Base-by-base conservation (phyloP, 35 echinoderm and acorn worm species). In the Ophiothrix spiculata region DNA sequence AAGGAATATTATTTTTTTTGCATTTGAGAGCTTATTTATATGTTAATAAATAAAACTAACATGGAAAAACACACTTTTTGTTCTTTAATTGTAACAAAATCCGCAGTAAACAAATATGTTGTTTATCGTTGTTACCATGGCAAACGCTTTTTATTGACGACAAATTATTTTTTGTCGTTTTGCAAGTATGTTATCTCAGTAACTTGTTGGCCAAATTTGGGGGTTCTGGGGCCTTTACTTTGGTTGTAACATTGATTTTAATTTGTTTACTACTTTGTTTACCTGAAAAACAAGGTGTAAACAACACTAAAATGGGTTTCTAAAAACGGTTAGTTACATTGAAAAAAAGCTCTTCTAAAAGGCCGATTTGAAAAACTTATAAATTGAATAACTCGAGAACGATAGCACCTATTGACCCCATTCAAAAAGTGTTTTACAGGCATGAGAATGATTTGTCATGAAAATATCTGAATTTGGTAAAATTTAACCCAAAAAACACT, bases 211-310 rank as follows among this genome's bases (percentile, higher is more conserved):
- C 60, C 17, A 69, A 69, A 12, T 2, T 69, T 69, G 17, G 60
- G 25, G 4, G 25, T 15, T n/a, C 29, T 69, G 17, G 60, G 23
- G 29, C 60, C 29, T 69, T 4, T 25, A 69, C 60, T 69, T 69
- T 25, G 3, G 4, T 15, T 25, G 17, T 69, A 25, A 69, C 29
- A 69, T 4, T 28, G 29, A 69, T 69, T 69, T n/a, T 15, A 69
- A 69, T 69, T 15, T 69, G 60, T 69, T 69, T 69, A 69, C 8
- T 69, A 69, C 60, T 69, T 69, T 69, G 60, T 69, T 69, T 54
- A 54, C 45, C 8, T 8, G 21, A 54, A 54, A 54, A 8, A 54
- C 8, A 54, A 54, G 8, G 21, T 54, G 45, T 54, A 11, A 54
- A 54, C 8, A 54, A 8, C 45, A 54, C 8, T 11, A 8, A 54